Conservation (phyloP, 2,113 vertebrate species). For the Equus quagga region DNA sequence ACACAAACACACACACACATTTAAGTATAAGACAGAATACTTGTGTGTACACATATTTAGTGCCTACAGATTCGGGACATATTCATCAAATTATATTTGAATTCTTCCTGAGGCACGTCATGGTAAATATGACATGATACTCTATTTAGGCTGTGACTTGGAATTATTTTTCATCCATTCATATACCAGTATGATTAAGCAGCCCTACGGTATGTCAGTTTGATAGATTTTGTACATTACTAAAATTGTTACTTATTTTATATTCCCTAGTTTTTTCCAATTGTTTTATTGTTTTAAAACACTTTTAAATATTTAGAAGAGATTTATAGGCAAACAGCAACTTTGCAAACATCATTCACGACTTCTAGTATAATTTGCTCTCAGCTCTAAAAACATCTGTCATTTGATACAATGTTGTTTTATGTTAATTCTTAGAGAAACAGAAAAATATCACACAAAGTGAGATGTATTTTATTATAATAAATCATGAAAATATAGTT, state of each 20-base stretch:
- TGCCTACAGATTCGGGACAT: neutral
- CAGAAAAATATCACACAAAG: slow-evolving; percentile 22
- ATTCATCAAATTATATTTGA: neutral
- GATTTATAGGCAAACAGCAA: slow-evolving; percentile 59
- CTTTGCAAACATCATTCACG: slow-evolving; percentile 52
- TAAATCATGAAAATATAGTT: slow-evolving; percentile 27
- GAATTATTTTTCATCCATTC: neutral
- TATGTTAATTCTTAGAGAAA: slow-evolving; percentile 41
- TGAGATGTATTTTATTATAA: slow-evolving; percentile 37
- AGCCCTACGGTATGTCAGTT: slow-evolving; percentile 18
- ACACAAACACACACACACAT: neutral
- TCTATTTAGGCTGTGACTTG: neutral
- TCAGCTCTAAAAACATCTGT: slow-evolving; percentile 50
- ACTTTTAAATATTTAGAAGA: slow-evolving; percentile 63
- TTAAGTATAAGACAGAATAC: neutral
- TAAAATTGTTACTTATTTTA: slow-evolving; percentile 55
- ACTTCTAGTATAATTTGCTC: slow-evolving; percentile 54
- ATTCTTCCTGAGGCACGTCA: neutral
- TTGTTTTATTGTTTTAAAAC: slow-evolving; percentile 63
- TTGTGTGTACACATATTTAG: neutral
- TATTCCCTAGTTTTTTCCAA: neutral
- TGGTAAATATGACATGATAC: neutral
- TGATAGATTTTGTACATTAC: slow-evolving; percentile 42
- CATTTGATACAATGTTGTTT: slow-evolving; percentile 43
- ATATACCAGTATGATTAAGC: neutral